Evolutionary conservation across 2,113 vertebrate species (phyloP), one percentile per base, ranked within the genome.

Genomic region (Syngnathus scovelli): DNA sequence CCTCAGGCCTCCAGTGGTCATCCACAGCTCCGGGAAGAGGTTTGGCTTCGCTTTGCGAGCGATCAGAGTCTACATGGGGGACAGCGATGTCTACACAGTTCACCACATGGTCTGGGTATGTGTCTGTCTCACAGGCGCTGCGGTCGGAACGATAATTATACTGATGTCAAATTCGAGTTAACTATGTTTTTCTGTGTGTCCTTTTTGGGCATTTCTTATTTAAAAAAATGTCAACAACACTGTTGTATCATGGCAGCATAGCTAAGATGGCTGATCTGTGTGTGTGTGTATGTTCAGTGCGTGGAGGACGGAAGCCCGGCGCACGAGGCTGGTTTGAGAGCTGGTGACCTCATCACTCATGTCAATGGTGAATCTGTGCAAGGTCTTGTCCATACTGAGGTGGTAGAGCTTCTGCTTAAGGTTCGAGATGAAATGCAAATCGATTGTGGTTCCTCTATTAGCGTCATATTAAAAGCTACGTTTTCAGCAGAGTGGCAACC

Each of bases 81-180:
- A 98, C 85, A 95, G 89, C 0, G 93, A 98, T 0, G 83, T 98
- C 77, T 98, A 98, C 67, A 90, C 95, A 0, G 95, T 98, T 62
- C 95, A 98, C 76, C 96, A 98, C 36, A 94, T 97, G 83, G 95
- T 98, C 83, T 98, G 95, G 95, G 96, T 98, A 79, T 0, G 95
- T 81, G 19, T 74, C 27, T 6, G n/a, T 54, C 56, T 46, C 46
- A 16, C 1, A 54, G 11, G 15, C 51, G 16, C 10, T 37, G 52
- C 18, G 63, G 33, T 19, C 5, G n/a, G 27, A 62, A 62, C 21
- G 27, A 44, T 27, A 60, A 60, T 60, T 60, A 39, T 39, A 36
- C 58, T 11, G 36, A 38, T 18, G 58, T 60, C 58, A 39, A 60
- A 15, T 16, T 60, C 8, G 9, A n/a, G 58, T 60, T 18, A 60